These are phyloP conservation scores for Lepidocyrtinus sp. DNA, from an alignment of 2,888 invertebrate genomes.

Conservation along the genomic window DNA sequence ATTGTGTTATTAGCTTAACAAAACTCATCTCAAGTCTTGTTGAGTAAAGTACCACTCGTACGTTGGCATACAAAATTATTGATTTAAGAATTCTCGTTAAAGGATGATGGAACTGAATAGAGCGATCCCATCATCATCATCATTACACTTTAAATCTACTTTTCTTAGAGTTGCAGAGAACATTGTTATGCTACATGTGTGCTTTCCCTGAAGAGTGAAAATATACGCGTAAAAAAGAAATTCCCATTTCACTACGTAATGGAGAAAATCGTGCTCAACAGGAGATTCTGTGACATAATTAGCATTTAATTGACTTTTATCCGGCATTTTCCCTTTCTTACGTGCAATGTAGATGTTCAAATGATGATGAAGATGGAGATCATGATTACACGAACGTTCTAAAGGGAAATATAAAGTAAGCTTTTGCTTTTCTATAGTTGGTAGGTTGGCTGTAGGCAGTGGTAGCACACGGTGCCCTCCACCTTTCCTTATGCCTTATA, in stretches of 20 bases:
- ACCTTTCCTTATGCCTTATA: not conserved
- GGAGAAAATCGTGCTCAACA: conserved; percentile 47
- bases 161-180: not conserved
- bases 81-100: not conserved
- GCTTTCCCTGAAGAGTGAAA: not conserved
- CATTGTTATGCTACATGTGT: not conserved
- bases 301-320: conserved; percentile 66
- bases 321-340: conserved; percentile 25
- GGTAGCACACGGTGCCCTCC: conserved; percentile 25
- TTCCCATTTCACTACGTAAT: not conserved
- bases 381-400: not conserved
- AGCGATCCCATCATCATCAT: not conserved
- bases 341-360: conserved; percentile 24
- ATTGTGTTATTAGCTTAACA: not conserved
- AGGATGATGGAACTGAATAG: not conserved
- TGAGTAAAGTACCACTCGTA: not conserved
- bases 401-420: not conserved
- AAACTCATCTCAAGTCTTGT: not conserved
- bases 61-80: not conserved
- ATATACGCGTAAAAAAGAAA: not conserved
- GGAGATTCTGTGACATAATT: conserved; percentile 63
- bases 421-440: too few species aligned
- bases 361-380: conserved; percentile 19
- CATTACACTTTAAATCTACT: not conserved
- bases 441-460: too few species aligned